Base-by-base conservation (phyloP, 2,797 vertebrate species). In the Allobates femoralis region DNA sequence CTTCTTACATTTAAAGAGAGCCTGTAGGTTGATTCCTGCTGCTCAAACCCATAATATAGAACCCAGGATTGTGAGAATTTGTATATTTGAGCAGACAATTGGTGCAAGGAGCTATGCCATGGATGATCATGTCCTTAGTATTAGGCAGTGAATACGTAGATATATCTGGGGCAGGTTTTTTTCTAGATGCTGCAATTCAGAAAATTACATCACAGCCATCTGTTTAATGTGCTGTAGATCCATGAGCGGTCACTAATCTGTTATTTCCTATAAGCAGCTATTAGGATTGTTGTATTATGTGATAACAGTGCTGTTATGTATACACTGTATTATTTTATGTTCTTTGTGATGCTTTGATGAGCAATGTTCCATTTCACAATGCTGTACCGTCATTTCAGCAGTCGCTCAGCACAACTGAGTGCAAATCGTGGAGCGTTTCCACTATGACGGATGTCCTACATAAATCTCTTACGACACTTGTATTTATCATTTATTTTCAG, bases 401-500 rank as follows among this genome's bases (percentile, higher is more conserved):
- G 2, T 46, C 14, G 26, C 21, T 74, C 23, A 7, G 11, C 19
- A 14, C 21, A 56, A 37, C 28, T 3, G 28, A 32, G 18, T 77
- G 53, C 85, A 88, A 37, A 83, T 88, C 58, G 74, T 88, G 86
- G 90, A 89, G 80, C 89, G 90, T 93, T 90, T 51, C 90, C 91
- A 86, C 79, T 74, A 90, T 91, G 91, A 94, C 92, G 91, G 91
- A 92, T 91, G 89, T 92, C 91, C 91, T 92, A 0, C 83, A 32
- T 91, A 94, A 93, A 91, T 92, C 90, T 91, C 90, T 95, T 92
- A 94, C 89, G 81, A 90, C 89, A 94, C 91, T 93, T 93, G 90
- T 89, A 87, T 93, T 93, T 91, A 56, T 90, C 85, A 34, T 91
- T 90, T 94, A 79, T 93, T 93, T 94, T 91, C 90, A 99, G 98